Evolutionary conservation across 2,113 vertebrate genomes (phyloP).

Genomic region (Bubo scandiacus): DNA sequence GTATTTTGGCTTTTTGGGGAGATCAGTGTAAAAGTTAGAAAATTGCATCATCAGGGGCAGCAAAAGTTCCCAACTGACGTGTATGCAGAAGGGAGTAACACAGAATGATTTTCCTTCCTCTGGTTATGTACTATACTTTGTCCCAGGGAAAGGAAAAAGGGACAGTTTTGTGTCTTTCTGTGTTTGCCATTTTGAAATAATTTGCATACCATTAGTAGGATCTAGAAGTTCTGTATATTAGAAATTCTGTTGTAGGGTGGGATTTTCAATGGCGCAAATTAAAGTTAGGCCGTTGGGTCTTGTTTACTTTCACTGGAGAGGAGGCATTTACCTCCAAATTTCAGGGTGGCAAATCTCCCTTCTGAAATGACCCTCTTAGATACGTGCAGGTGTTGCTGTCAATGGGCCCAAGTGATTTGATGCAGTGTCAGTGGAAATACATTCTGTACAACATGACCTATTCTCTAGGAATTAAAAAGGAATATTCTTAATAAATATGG

Average conservation of each 20-base stretch:
- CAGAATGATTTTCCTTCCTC: background rate
- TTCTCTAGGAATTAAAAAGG: too few species aligned
- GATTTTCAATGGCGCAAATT: background rate
- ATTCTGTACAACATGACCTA: background rate
- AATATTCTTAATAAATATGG: background rate
- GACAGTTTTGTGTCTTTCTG: background rate
- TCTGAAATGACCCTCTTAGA: background rate
- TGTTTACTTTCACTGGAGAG: background rate
- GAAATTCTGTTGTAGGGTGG: background rate
- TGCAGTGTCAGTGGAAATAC: background rate
- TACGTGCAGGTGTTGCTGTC: background rate
- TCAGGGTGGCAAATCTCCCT: background rate
- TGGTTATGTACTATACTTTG: background rate
- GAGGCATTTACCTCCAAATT: background rate
- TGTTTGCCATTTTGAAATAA: background rate
- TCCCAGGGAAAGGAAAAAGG: background rate
- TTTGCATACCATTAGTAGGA: background rate
- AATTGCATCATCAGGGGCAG: fast-evolving
- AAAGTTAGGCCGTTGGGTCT: background rate
- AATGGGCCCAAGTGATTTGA: background rate
- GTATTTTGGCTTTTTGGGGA: background rate
- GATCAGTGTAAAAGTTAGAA: background rate
- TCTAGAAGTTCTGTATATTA: background rate
- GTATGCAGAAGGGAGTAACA: background rate
- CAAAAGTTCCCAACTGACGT: background rate